These are phyloP conservation scores for Trochalopteron elliotii DNA, from an alignment of 2,113 vertebrate genomes.

Conservation along the genomic window DNA sequence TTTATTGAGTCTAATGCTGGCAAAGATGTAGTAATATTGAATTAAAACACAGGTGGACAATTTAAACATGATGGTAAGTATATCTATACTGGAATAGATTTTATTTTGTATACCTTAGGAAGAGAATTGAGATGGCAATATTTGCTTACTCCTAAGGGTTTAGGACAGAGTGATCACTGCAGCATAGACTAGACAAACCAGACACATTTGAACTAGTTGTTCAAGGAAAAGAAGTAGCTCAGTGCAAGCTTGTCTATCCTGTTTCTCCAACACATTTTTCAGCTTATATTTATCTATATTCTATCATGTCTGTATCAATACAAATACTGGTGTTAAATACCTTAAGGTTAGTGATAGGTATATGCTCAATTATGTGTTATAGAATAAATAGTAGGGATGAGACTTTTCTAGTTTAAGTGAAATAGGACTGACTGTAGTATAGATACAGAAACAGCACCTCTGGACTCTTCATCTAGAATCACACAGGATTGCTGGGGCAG, in stretches of 20 bases:
- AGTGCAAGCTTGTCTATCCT: neutral
- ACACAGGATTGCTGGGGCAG: neutral
- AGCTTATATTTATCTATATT: neutral
- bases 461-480: neutral
- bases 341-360: neutral
- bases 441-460: neutral
- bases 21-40: neutral
- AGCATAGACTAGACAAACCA: neutral
- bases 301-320: neutral
- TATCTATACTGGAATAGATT: neutral
- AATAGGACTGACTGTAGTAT: neutral
- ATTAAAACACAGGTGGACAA: neutral
- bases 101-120: neutral
- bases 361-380: neutral
- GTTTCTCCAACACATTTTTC: neutral
- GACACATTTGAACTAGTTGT: neutral
- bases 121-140: neutral
- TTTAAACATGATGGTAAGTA: neutral
- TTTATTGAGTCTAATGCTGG: neutral
- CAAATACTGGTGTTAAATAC: neutral
- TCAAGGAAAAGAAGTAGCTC: neutral
- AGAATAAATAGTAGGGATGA: neutral
- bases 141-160: neutral
- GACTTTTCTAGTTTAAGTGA: neutral
- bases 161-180: neutral